These are phyloP conservation scores for Tonatia bakeri DNA, from an alignment of 2,113 vertebrate genomes.

Conservation along the genomic window DNA sequence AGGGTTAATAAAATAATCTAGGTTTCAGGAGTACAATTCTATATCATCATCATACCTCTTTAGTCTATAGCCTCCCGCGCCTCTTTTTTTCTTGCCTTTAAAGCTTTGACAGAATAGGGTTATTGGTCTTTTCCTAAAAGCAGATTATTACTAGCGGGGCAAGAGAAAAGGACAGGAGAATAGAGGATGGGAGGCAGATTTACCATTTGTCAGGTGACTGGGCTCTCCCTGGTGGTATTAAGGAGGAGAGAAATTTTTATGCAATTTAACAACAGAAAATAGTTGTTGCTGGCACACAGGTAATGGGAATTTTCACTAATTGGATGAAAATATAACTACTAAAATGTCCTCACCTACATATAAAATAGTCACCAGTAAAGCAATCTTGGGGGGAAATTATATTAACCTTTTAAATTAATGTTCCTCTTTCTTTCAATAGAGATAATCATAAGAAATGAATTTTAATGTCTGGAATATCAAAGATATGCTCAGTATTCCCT, in stretches of 20 bases:
- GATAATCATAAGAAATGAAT: conserved; percentile 83
- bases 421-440: conserved; percentile 56
- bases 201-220: not conserved
- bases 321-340: not conserved
- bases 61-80: too few species aligned
- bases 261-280: not conserved
- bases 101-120: too few species aligned
- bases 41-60: too few species aligned
- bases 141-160: not conserved
- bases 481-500: conserved; percentile 87
- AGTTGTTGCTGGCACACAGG: not conserved
- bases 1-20: too few species aligned
- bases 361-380: not conserved
- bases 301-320: conserved; percentile 12
- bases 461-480: conserved; percentile 90
- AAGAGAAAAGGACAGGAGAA: not conserved
- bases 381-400: not conserved
- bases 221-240: not conserved
- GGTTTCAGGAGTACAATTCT: too few species aligned
- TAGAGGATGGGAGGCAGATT: not conserved
- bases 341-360: not conserved
- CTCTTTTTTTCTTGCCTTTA: too few species aligned
- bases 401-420: conserved; percentile 26
- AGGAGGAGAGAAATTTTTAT: not conserved
- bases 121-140: conserved; percentile 4